Evolutionary conservation across 2,888 invertebrate species (phyloP).

Genomic region (Cryptosula pallasiana): DNA sequence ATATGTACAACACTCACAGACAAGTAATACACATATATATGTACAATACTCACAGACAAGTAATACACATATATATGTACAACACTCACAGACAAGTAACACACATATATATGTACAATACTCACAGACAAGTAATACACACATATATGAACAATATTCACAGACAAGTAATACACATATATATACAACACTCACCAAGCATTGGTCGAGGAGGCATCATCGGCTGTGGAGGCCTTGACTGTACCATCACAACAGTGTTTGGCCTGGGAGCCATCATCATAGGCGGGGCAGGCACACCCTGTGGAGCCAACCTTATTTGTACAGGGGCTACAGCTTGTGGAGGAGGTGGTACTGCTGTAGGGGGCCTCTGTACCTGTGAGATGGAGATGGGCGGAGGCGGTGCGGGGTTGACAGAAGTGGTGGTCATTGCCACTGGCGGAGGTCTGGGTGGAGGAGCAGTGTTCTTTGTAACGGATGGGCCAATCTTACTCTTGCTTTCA

Average conservation of each 20-base stretch:
- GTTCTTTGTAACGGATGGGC: slow-evolving; percentile 62
- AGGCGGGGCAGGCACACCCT: slow-evolving; percentile 45
- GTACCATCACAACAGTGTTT: slow-evolving; percentile 31
- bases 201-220: slow-evolving; percentile 29
- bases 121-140: too few species aligned
- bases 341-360: slow-evolving; percentile 33
- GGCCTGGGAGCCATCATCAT: slow-evolving; percentile 49
- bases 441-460: not conserved
- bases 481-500: slow-evolving; percentile 61
- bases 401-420: not conserved
- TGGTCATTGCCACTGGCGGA: not conserved
- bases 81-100: too few species aligned
- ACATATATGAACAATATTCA: too few species aligned
- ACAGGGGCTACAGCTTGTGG: slow-evolving; percentile 34
- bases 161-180: too few species aligned
- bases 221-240: slow-evolving; percentile 35
- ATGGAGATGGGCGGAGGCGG: slow-evolving; percentile 31
- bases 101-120: too few species aligned
- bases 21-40: too few species aligned
- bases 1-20: too few species aligned
- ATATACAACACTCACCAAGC: not conserved
- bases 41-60: too few species aligned
- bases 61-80: too few species aligned
- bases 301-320: slow-evolving; percentile 33
- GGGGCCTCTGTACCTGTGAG: slow-evolving; percentile 30